Evolutionary conservation across 1,140 invertebrate species (phyloP).

Genomic region (Drosophila persimilis): DNA sequence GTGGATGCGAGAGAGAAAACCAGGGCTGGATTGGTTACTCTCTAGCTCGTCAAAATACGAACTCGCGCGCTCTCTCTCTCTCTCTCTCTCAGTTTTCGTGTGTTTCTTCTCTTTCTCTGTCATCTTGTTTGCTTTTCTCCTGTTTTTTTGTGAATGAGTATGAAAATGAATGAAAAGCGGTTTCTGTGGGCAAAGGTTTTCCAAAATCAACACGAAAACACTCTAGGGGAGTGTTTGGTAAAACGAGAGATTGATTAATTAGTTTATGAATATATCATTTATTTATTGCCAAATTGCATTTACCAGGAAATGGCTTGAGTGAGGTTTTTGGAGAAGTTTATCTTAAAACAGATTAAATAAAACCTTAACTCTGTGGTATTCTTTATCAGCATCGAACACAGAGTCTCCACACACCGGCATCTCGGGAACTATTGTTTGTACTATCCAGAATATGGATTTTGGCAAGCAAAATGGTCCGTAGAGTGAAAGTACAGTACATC

Average conservation of each 20-base stretch:
- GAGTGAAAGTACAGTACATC: no score
- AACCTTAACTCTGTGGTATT: no score
- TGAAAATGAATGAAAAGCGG: slow-evolving; percentile 74
- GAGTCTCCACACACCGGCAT: no score
- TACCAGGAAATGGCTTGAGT: no score
- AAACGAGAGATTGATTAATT: slow-evolving; percentile 42
- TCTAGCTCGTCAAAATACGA: slow-evolving; percentile 3
- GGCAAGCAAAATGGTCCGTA: no score
- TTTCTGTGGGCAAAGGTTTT: slow-evolving; percentile 38
- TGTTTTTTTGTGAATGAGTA: slow-evolving; percentile 51
- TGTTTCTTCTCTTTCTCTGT: slow-evolving; percentile 2
- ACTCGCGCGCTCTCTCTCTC: neutral
- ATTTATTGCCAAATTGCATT: slow-evolving; percentile 16
- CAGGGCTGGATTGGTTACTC: slow-evolving; percentile 1
- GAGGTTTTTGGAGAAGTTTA: no score
- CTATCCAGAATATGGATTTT: no score
- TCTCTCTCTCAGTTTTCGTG: neutral
- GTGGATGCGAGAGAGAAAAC: no score
- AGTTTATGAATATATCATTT: slow-evolving; percentile 9
- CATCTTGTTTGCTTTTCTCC: slow-evolving; percentile 36
- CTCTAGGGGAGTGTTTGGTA: neutral
- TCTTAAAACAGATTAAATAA: no score
- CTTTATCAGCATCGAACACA: no score
- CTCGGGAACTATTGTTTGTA: no score
- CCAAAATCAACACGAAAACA: slow-evolving; percentile 24